Percentiles rank a stretch among this genome's conserved stretches.
Evolutionary conservation across 2,888 invertebrate species (phyloP).

Genomic region (Xanthia icteritia): DNA sequence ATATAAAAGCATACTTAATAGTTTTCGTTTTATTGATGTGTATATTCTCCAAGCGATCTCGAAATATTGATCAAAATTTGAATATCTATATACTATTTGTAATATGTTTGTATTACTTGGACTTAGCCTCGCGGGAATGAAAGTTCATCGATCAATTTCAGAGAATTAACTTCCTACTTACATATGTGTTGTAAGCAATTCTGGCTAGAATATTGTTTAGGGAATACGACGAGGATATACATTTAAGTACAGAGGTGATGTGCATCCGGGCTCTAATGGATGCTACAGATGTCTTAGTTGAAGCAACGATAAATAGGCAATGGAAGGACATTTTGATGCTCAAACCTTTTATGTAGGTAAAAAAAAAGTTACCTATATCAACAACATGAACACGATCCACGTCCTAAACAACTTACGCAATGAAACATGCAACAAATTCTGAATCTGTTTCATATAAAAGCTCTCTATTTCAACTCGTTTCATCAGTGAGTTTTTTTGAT

Average conservation of each 20-base stretch:
- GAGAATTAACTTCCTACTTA: conserved; percentile 43
- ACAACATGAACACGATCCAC: background rate
- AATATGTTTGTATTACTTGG: conserved; percentile 41
- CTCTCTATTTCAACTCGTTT: conserved; percentile 36
- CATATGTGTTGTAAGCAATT: conserved; percentile 36
- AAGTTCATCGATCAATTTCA: conserved; percentile 60
- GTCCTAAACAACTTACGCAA: conserved; percentile 1
- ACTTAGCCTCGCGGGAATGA: conserved; percentile 37
- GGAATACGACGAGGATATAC: conserved; percentile 17
- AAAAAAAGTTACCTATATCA: background rate
- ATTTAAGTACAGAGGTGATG: background rate
- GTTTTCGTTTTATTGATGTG: conserved; percentile 63
- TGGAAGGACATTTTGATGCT: background rate
- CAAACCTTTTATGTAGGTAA: too few relatives aligned
- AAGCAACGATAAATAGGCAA: background rate
- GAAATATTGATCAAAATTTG: conserved; percentile 54
- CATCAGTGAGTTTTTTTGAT: conserved; percentile 44
- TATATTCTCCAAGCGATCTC: conserved; percentile 55
- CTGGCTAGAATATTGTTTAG: conserved; percentile 30
- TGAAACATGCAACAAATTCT: conserved; percentile 32
- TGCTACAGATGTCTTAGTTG: background rate
- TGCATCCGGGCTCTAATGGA: background rate
- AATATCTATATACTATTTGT: conserved; percentile 36
- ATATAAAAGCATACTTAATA: conserved; percentile 63
- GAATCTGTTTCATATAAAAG: conserved; percentile 25